These are phyloP conservation scores for Sinhomidia bicolor DNA, from an alignment of 2,888 invertebrate genomes.

Conservation along the genomic window DNA sequence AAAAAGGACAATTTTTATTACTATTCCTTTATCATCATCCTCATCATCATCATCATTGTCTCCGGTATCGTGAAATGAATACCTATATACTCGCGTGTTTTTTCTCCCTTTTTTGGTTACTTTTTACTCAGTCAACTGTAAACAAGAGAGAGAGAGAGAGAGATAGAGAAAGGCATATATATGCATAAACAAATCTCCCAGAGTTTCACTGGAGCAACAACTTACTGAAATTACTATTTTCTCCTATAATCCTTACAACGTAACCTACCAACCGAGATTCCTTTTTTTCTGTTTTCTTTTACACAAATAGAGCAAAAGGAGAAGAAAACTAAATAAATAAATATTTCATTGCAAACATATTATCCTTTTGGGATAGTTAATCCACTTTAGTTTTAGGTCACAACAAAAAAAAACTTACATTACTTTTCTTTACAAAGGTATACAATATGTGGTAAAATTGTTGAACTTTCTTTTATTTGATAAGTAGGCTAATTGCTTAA, in stretches of 20 bases:
- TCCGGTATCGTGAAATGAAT: background rate
- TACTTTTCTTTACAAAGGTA: too few relatives aligned
- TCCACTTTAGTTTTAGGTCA: background rate
- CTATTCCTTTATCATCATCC: background rate
- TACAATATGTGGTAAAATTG: too few relatives aligned
- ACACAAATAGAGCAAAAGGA: background rate
- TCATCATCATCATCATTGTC: background rate
- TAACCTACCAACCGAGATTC: background rate
- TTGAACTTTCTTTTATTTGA: too few relatives aligned
- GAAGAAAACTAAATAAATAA: background rate
- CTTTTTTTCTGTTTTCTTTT: background rate
- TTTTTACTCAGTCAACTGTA: background rate
- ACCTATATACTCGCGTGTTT: too few relatives aligned
- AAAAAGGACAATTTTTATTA: conserved; percentile 20
- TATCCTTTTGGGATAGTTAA: background rate
- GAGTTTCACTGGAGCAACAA: background rate
- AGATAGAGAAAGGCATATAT: too few relatives aligned
- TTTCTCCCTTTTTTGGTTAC: too few relatives aligned
- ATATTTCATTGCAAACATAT: background rate
- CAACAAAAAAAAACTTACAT: too few relatives aligned
- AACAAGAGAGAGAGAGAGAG: too few relatives aligned
- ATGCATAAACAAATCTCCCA: background rate
- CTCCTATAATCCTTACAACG: too few relatives aligned
- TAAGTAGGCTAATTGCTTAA: too few relatives aligned
- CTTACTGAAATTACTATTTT: background rate